phyloP scores from a whole-genome alignment of 1,140 invertebrate genomes.

The Magallana ariakensis region DNA sequence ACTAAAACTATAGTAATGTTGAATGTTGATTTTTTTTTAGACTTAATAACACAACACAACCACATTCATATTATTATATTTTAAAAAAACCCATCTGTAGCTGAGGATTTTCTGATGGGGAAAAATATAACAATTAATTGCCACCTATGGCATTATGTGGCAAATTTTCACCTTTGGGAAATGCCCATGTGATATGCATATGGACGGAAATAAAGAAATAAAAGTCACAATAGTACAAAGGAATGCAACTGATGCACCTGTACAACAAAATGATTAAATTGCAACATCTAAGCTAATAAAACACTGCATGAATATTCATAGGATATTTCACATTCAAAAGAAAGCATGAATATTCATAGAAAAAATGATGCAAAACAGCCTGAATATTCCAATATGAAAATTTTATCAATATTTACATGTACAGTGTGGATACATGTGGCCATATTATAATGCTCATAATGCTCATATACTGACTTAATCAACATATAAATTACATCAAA shows the following conservation, averaged over 20 bases:
- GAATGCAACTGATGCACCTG: not conserved
- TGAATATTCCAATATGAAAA: no score
- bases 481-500: not conserved
- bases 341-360: no score
- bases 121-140: not conserved
- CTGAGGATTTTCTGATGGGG: not conserved
- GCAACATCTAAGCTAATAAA: constrained; percentile 13
- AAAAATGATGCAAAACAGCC: no score
- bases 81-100: not conserved
- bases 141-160: not conserved
- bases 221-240: constrained; percentile 9
- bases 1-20: not conserved
- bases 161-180: not conserved
- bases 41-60: not conserved
- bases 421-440: no score
- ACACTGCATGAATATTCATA: constrained; percentile 6
- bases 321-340: not conserved
- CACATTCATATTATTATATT: not conserved
- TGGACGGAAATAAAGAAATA: not conserved
- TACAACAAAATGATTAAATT: constrained; percentile 7
- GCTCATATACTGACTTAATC: not conserved
- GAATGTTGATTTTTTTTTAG: not conserved
- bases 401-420: no score
- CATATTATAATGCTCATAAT: no score
- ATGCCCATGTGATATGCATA: constrained; percentile 26